phyloP scores from a whole-genome alignment of 1,140 invertebrate species.

The Anastatus disparis region DNA sequence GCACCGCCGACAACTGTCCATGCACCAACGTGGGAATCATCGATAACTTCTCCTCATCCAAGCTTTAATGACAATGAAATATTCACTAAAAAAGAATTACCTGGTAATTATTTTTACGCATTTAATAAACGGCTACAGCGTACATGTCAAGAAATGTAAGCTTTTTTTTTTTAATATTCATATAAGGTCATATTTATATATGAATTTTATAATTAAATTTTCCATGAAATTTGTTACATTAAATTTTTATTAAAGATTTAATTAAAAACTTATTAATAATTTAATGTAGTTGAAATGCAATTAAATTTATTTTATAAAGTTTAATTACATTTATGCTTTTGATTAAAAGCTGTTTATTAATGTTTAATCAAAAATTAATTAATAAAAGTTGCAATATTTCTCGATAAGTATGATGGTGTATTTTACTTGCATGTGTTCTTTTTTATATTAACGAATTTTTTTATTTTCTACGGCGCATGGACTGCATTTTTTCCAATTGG shows the following conservation, averaged over 20 bases:
- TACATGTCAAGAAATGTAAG: not conserved
- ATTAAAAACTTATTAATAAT: too few species aligned
- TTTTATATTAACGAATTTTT: slow-evolving; percentile 45
- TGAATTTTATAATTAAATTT: too few species aligned
- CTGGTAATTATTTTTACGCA: slow-evolving; percentile 68
- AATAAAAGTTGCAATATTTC: too few species aligned
- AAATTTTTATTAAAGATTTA: too few species aligned
- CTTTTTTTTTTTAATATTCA: too few species aligned
- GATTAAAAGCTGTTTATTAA: too few species aligned
- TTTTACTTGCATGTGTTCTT: slow-evolving; percentile 26
- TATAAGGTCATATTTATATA: too few species aligned
- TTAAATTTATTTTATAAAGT: too few species aligned
- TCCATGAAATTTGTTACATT: too few species aligned
- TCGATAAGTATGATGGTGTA: not conserved
- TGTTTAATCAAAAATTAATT: too few species aligned
- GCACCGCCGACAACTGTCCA: slow-evolving; percentile 73
- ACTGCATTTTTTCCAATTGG: slow-evolving; percentile 40
- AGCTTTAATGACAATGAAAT: slow-evolving; percentile 82
- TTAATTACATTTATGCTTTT: too few species aligned
- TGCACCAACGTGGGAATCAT: slow-evolving; percentile 70
- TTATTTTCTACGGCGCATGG: slow-evolving; percentile 47
- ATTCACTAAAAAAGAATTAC: slow-evolving; percentile 83
- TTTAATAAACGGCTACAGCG: not conserved
- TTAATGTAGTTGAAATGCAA: too few species aligned
- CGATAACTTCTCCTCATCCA: slow-evolving; percentile 69